These are phyloP conservation scores for Protomyctophum bolini DNA, from an alignment of 2,113 vertebrate species.

Conservation along the genomic window DNA sequence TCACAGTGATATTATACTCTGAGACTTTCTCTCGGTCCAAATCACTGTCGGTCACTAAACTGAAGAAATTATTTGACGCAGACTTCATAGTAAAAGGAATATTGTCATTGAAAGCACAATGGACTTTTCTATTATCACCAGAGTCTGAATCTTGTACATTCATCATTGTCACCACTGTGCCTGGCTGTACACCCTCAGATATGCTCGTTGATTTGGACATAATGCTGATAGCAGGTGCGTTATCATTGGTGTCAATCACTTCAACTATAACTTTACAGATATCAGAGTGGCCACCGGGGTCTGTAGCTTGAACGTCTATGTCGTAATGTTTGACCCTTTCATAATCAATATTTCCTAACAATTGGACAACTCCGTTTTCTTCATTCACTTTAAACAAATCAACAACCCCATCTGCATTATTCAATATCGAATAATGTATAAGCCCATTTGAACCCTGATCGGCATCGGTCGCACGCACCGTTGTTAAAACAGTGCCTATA, in stretches of 20 bases:
- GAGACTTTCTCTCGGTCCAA: conserved; percentile 77
- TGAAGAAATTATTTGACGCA: conserved; percentile 73
- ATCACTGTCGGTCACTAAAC: conserved; percentile 67
- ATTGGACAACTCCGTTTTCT: conserved; percentile 28
- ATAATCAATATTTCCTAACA: conserved; percentile 31
- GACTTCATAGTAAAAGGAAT: conserved; percentile 70
- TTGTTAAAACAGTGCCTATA: conserved; percentile 51
- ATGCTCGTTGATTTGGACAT: conserved; percentile 62
- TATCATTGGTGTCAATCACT: conserved; percentile 66
- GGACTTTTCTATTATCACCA: conserved; percentile 69
- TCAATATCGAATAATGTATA: conserved; percentile 70
- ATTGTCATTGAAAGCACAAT: conserved; percentile 60
- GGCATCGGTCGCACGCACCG: conserved; percentile 67
- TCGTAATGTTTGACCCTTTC: conserved; percentile 38
- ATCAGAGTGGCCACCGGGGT: conserved; percentile 62
- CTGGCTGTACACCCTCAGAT: conserved; percentile 69
- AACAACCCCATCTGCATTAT: conserved; percentile 11
- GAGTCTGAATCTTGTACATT: conserved; percentile 80
- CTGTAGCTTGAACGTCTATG: conserved; percentile 63
- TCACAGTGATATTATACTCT: conserved; percentile 56
- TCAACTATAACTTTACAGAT: conserved; percentile 66
- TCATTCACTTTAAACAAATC: conserved; percentile 44
- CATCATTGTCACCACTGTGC: conserved; percentile 78
- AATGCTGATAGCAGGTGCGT: conserved; percentile 65
- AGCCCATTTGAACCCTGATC: conserved; percentile 70